These are phyloP conservation scores for Phaethornis superciliosus DNA, from an alignment of 2,113 vertebrate genomes.

Conservation along the genomic window DNA sequence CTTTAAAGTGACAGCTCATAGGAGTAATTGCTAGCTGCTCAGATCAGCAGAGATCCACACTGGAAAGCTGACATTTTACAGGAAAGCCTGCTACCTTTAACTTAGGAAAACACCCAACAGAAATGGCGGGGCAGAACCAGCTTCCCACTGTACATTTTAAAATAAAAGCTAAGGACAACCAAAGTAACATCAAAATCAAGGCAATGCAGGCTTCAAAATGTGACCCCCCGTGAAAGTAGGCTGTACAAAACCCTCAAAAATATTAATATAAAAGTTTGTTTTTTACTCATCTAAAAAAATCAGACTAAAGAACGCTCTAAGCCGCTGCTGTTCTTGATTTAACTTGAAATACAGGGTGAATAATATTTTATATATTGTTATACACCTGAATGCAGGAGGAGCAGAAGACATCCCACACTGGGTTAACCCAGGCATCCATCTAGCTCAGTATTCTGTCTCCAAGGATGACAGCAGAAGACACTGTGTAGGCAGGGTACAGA, in stretches of 20 bases:
- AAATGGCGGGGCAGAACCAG: neutral
- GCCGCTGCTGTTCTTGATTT: neutral
- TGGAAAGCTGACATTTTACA: neutral
- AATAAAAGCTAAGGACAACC: neutral
- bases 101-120: neutral
- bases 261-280: neutral
- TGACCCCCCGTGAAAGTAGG: neutral
- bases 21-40: neutral
- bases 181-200: neutral
- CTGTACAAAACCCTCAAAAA: neutral
- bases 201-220: neutral
- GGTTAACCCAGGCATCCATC: neutral
- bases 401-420: neutral
- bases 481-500: fast-evolving
- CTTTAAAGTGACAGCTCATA: neutral
- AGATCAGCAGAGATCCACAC: neutral
- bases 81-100: neutral
- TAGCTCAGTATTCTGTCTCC: neutral
- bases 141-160: neutral
- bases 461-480: neutral
- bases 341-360: neutral
- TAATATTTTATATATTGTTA: neutral
- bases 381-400: neutral
- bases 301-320: neutral
- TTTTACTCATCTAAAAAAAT: neutral